A percentile compares a stretch with the other conserved stretches of the same genome.
Evolutionary conservation across 30 jellyfish, hydroid and myxozoan species (phyloP).

Genomic region (Hydra vulgaris): DNA sequence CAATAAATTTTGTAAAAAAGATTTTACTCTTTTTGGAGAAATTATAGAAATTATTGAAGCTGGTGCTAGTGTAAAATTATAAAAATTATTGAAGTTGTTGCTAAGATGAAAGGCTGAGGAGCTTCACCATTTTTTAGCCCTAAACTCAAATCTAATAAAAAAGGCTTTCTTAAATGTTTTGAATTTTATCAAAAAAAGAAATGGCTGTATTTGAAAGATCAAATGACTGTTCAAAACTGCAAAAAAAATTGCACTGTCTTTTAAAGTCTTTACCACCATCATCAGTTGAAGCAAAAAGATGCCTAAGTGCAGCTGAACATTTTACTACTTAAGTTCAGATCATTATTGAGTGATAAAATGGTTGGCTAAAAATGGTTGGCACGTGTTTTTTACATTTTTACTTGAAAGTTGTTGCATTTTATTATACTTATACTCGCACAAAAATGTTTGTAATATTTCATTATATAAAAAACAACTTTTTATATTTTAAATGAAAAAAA

Average conservation of each 20-base stretch:
- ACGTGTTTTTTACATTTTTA: not conserved
- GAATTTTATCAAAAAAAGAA: not conserved
- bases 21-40: not conserved
- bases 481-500: too few relatives aligned
- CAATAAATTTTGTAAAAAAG: not conserved
- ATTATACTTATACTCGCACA: not conserved
- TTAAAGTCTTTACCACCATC: not conserved
- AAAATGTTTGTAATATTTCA: too few relatives aligned
- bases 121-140: not conserved
- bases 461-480: too few relatives aligned
- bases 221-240: not conserved
- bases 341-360: not conserved
- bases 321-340: not conserved
- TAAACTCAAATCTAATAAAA: not conserved
- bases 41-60: not conserved
- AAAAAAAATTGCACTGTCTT: not conserved
- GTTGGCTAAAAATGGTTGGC: too few relatives aligned
- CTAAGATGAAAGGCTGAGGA: not conserved
- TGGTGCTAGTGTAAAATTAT: too few relatives aligned
- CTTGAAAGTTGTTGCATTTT: not conserved
- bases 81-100: not conserved
- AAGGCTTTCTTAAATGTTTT: not conserved
- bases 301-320: not conserved
- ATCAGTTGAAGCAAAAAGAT: not conserved
- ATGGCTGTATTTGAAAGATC: not conserved